Evolutionary conservation across 2,888 invertebrate species (phyloP).

Genomic region (Aspidiotus rigidus): DNA sequence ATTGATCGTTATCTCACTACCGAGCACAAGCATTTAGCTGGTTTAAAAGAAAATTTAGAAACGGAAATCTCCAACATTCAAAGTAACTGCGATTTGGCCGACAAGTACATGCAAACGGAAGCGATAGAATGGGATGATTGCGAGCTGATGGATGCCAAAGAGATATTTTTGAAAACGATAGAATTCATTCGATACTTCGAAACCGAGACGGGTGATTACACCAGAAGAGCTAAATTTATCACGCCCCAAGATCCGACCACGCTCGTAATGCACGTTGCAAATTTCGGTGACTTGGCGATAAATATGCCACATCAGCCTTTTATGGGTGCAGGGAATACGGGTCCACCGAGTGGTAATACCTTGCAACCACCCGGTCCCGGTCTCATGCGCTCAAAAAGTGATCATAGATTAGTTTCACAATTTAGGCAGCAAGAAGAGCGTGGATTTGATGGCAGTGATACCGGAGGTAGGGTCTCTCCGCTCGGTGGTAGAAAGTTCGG

Average conservation of each 20-base stretch:
- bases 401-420: slow-evolving; percentile 79
- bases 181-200: slow-evolving; percentile 91
- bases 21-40: slow-evolving; percentile 74
- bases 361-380: slow-evolving; percentile 58
- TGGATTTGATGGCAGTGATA: slow-evolving; percentile 48
- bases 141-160: slow-evolving; percentile 88
- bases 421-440: slow-evolving; percentile 76
- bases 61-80: slow-evolving; percentile 89
- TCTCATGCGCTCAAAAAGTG: slow-evolving; percentile 84
- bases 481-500: slow-evolving; percentile 69
- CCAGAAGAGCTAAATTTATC: slow-evolving; percentile 71
- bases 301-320: slow-evolving; percentile 54
- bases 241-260: slow-evolving; percentile 89
- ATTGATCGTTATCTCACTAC: slow-evolving; percentile 83
- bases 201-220: slow-evolving; percentile 84
- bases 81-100: slow-evolving; percentile 92
- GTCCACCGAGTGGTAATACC: slow-evolving; percentile 46
- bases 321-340: slow-evolving; percentile 42
- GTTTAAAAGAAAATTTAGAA: slow-evolving; percentile 86
- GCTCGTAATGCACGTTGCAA: slow-evolving; percentile 71
- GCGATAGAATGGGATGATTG: slow-evolving; percentile 88
- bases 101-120: slow-evolving; percentile 70
- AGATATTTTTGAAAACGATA: slow-evolving; percentile 89
- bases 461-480: slow-evolving; percentile 48
- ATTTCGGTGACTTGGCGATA: slow-evolving; percentile 80